These are phyloP conservation scores for Oncorhynchus keta DNA, from an alignment of 2,113 vertebrate genomes.

Conservation along the genomic window DNA sequence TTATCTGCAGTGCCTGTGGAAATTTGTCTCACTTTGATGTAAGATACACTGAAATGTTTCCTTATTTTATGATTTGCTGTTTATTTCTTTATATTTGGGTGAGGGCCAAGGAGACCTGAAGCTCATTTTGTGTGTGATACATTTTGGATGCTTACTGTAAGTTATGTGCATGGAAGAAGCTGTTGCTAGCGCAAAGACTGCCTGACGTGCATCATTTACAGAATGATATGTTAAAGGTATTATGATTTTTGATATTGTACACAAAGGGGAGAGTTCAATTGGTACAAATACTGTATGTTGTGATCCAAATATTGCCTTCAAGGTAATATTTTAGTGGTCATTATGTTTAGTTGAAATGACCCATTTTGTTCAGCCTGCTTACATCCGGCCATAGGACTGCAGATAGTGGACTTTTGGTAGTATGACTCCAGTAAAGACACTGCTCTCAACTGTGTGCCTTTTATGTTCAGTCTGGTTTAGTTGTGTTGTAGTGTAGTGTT, in stretches of 20 bases:
- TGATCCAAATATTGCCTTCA: slow-evolving; percentile 32
- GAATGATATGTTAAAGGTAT: slow-evolving; percentile 3
- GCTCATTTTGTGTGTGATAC: slow-evolving; percentile 37
- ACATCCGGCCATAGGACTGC: not conserved
- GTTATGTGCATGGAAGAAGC: slow-evolving; percentile 13
- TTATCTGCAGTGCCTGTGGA: slow-evolving; percentile 53
- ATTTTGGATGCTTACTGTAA: slow-evolving; percentile 30
- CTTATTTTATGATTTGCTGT: slow-evolving; percentile 33
- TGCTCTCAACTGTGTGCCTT: not conserved
- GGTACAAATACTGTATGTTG: not conserved
- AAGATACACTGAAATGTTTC: slow-evolving; percentile 58
- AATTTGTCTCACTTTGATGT: slow-evolving; percentile 30
- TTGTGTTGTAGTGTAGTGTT: not conserved
- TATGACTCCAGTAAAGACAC: not conserved
- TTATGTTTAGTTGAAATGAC: not conserved
- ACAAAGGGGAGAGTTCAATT: slow-evolving; percentile 6
- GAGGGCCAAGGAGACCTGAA: slow-evolving; percentile 18
- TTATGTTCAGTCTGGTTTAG: slow-evolving; percentile 6
- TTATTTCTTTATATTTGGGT: slow-evolving; percentile 41
- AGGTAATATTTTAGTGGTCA: not conserved
- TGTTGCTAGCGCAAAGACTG: slow-evolving; percentile 14
- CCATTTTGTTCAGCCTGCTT: not conserved
- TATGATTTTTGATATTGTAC: slow-evolving; percentile 17
- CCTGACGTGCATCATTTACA: slow-evolving; percentile 52
- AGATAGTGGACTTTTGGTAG: not conserved